Percentiles rank a stretch among this genome's conserved stretches.
phyloP scores from a whole-genome alignment of 2,888 invertebrate genomes.

The Andricus quercusramuli region DNA sequence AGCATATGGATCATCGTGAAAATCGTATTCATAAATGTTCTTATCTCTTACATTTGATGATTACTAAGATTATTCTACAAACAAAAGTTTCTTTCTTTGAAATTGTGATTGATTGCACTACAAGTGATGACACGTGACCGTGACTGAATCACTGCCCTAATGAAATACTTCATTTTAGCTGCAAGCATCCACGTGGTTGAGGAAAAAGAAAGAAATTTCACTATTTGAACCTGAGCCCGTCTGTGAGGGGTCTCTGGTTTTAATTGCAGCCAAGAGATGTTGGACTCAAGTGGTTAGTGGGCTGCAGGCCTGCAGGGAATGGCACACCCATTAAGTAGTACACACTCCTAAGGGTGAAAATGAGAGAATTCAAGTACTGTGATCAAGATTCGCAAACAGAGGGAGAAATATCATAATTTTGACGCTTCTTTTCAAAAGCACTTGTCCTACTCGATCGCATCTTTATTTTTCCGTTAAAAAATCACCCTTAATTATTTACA shows the following conservation, averaged over 20 bases:
- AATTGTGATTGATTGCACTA: background rate
- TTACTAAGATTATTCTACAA: no score
- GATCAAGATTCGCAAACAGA: slow-evolving; percentile 15
- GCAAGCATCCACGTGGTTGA: background rate
- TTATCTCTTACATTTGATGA: no score
- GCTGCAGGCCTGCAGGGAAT: slow-evolving; percentile 36
- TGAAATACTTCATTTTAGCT: slow-evolving; percentile 18
- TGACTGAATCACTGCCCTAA: background rate
- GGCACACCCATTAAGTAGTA: slow-evolving; percentile 34
- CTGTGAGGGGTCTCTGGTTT: slow-evolving; percentile 2
- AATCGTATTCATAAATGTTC: no score
- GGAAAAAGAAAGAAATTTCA: slow-evolving; percentile 24
- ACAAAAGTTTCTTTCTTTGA: no score
- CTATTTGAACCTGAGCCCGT: slow-evolving; percentile 12
- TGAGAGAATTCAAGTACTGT: slow-evolving; percentile 39
- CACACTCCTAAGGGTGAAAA: slow-evolving; percentile 42
- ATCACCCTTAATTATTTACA: background rate
- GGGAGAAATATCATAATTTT: background rate
- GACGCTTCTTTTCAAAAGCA: slow-evolving; percentile 17
- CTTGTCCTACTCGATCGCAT: background rate
- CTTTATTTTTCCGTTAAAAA: background rate
- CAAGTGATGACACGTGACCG: background rate
- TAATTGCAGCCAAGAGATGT: slow-evolving; percentile 39
- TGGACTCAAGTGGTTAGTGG: slow-evolving; percentile 31
- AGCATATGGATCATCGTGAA: no score